A percentile compares a stretch with the other conserved stretches of the same genome.
phyloP scores from a whole-genome alignment of 2,888 invertebrate genomes.

The Yponomeuta evonymella region DNA sequence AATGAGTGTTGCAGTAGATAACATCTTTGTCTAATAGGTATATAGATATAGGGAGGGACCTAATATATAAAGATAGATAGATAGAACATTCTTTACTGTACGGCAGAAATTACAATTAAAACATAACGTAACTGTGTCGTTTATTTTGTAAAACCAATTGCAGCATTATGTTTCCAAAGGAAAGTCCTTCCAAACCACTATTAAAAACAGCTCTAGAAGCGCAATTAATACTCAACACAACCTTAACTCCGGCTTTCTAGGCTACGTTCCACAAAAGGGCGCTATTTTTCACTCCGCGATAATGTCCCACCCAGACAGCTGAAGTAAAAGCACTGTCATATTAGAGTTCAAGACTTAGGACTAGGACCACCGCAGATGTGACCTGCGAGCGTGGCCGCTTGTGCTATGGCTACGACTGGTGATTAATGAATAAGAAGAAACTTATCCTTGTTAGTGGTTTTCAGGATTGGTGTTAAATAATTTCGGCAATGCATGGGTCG shows the following conservation, averaged over 20 bases:
- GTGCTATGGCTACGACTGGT: not conserved
- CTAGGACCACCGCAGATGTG: slow-evolving; percentile 2
- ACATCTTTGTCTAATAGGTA: too few species aligned
- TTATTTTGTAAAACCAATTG: too few species aligned
- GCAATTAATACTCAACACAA: not conserved
- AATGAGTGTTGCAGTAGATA: too few species aligned
- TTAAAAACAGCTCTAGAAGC: not conserved
- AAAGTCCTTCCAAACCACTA: not conserved
- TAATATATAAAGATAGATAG: too few species aligned
- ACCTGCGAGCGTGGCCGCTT: not conserved
- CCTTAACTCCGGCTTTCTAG: not conserved
- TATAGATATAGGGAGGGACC: too few species aligned
- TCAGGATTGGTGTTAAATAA: too few species aligned
- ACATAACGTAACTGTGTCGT: too few species aligned
- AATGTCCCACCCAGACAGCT: slow-evolving; percentile 3
- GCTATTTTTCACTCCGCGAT: slow-evolving; percentile 11
- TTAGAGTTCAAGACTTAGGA: not conserved
- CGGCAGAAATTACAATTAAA: too few species aligned
- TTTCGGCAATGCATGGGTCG: too few species aligned
- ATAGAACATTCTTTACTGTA: too few species aligned
- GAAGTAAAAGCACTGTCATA: slow-evolving; percentile 8
- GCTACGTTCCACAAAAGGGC: not conserved
- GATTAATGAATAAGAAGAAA: not conserved
- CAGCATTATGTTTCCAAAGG: too few species aligned
- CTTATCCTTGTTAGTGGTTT: too few species aligned